Base-by-base conservation (phyloP, 1,140 invertebrate genomes). In the Drosophila sucinea region DNA sequence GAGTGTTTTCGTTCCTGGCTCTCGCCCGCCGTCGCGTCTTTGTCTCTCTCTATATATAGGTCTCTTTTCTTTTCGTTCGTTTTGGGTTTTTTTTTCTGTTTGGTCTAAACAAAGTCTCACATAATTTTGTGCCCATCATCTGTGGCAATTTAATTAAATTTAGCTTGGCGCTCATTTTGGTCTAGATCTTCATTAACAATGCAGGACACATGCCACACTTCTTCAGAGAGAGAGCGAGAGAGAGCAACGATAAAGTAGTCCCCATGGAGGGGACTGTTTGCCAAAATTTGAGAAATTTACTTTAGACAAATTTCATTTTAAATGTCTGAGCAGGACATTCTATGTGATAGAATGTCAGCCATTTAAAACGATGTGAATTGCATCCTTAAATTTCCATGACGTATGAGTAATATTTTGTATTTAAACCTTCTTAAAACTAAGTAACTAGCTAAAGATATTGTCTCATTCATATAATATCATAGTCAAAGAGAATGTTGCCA, bases 121-220 rank as follows among this genome's bases (percentile, higher is more conserved):
- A 60, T 61, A 68, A 57, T 71, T 66, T 58, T 60, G 74, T 40
- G 47, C 27, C 55, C 67, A 77, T 77, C 70, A 57, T 70, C 75
- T 60, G 67, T 57, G 47, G 56, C 70, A 81, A 74, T 81, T 85
- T 85, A 85, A 85, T 85, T 85, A 85, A 85, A 85, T 85, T 77
- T 85, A 69, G 56, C 56, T 51, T 60, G 67, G 66, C 76, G 54
- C 63, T 69, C 63, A 51, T 51, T 51, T 51, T 73, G 58, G 51
- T 60, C 73, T 73, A 67, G 66, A 70, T 51, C 73, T 69, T 84
- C 73, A 84, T 84, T 84, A 84, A 83, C 82, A 83, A 84, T 84
- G 77, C 81, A 84, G 73, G 40, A 44, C 73, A 77, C 73, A 77
- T 70, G 27, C 38, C 8, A 44, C 35, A 51, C 44, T 51, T 51